Evolutionary conservation across 2,113 vertebrate species (phyloP).

Genomic region (Corythoichthys haematopterus): DNA sequence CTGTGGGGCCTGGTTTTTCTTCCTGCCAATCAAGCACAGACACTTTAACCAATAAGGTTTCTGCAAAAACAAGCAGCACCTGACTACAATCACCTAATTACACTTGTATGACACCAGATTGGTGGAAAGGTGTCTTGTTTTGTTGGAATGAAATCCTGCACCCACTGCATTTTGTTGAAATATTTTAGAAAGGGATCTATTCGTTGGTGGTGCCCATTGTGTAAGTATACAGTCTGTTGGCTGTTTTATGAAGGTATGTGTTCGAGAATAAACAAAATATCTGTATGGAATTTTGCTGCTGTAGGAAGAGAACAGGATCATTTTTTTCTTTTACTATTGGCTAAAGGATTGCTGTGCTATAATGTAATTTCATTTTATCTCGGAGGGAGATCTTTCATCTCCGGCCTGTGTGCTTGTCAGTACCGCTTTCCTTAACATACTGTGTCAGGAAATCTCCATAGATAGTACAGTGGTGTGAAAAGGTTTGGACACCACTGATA

Average conservation of each 20-base stretch:
- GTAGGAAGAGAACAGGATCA: background rate
- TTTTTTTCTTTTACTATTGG: conserved; percentile 2
- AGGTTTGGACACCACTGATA: conserved; percentile 9
- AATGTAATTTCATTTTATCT: conserved; percentile 6
- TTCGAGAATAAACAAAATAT: background rate
- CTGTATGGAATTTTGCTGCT: background rate
- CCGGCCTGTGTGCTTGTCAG: conserved; percentile 34
- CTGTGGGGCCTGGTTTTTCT: no score
- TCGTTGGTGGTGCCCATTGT: no score
- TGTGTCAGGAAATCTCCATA: conserved; percentile 21
- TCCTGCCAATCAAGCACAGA: no score
- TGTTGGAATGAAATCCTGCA: no score
- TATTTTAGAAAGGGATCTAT: no score
- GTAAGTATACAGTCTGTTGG: background rate
- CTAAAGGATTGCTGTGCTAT: conserved; percentile 7
- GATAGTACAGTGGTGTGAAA: conserved; percentile 13
- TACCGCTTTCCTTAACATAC: conserved; percentile 39
- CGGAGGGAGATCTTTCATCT: conserved; percentile 24
- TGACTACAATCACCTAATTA: no score
- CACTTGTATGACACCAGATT: no score
- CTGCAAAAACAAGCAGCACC: no score
- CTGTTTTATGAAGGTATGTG: background rate
- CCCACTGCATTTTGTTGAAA: no score
- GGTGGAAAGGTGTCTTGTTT: no score
- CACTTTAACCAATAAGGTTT: no score